phyloP scores from a whole-genome alignment of 2,113 vertebrate species.

The Redunca redunca region DNA sequence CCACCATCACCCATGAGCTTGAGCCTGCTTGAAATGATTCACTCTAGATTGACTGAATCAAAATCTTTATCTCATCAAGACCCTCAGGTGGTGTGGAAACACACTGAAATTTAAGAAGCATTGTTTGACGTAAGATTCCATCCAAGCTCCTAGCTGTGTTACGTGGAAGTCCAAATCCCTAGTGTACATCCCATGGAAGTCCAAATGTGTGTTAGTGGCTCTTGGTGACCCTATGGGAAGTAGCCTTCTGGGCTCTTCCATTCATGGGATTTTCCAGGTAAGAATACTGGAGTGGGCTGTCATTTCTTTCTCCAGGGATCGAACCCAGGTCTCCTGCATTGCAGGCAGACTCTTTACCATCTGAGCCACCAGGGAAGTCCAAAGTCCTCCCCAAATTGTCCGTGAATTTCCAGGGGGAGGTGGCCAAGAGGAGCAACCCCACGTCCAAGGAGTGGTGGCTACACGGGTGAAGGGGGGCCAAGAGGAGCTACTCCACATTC shows the following conservation, averaged over 20 bases:
- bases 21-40: not conserved
- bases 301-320: not conserved
- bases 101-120: not conserved
- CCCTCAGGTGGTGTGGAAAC: not conserved
- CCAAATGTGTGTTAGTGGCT: not conserved
- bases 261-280: not conserved
- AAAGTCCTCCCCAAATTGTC: not conserved
- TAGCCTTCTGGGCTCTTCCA: not conserved
- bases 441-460: too few relatives aligned
- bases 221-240: not conserved
- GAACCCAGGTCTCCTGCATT: accelerated
- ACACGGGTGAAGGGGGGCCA: too few relatives aligned
- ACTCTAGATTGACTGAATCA: not conserved
- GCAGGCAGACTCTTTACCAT: not conserved
- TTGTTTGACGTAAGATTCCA: not conserved
- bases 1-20: not conserved
- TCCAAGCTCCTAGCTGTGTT: not conserved
- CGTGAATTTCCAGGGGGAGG: not conserved
- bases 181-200: not conserved
- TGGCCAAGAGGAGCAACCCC: too few relatives aligned
- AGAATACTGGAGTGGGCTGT: not conserved
- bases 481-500: too few relatives aligned
- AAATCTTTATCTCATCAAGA: not conserved
- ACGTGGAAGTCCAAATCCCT: not conserved
- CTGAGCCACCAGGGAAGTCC: not conserved